These are phyloP conservation scores for Netta rufina DNA, from an alignment of 2,797 vertebrate genomes.

Conservation along the genomic window DNA sequence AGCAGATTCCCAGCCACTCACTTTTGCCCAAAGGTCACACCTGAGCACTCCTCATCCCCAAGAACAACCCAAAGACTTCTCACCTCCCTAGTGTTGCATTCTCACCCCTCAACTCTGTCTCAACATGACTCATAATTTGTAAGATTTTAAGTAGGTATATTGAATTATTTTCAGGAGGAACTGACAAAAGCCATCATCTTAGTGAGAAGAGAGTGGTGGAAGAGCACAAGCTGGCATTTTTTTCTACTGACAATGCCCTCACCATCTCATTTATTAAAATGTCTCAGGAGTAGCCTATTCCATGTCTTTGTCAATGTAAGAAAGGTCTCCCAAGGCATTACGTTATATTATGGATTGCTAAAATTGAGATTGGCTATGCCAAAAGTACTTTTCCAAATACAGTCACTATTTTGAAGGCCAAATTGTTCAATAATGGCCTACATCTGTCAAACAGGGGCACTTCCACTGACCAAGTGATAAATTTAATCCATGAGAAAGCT, in stretches of 20 bases:
- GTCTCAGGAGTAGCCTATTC: neutral
- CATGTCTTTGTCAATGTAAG: neutral
- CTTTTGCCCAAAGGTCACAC: neutral
- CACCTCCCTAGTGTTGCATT: neutral
- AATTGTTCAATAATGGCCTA: slow-evolving; percentile 51
- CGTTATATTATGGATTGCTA: neutral
- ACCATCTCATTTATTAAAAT: neutral
- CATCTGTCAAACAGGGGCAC: slow-evolving; percentile 63
- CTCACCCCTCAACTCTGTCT: neutral
- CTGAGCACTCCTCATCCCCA: neutral
- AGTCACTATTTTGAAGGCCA: slow-evolving; percentile 45
- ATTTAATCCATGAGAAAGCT: slow-evolving; percentile 66
- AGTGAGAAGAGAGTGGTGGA: neutral
- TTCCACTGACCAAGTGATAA: slow-evolving; percentile 63
- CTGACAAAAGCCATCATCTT: neutral
- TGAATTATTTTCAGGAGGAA: neutral
- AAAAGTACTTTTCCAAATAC: slow-evolving; percentile 39
- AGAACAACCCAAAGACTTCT: neutral
- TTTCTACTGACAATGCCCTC: neutral
- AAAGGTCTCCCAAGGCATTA: slow-evolving; percentile 12
- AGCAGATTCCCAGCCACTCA: neutral
- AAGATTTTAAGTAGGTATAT: neutral
- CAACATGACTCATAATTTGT: neutral
- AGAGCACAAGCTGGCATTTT: neutral
- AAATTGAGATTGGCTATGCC: slow-evolving; percentile 13